Evolutionary conservation across 2,797 vertebrate species (phyloP), one percentile per base, ranked within the genome.

Genomic region (Nyctibius grandis): DNA sequence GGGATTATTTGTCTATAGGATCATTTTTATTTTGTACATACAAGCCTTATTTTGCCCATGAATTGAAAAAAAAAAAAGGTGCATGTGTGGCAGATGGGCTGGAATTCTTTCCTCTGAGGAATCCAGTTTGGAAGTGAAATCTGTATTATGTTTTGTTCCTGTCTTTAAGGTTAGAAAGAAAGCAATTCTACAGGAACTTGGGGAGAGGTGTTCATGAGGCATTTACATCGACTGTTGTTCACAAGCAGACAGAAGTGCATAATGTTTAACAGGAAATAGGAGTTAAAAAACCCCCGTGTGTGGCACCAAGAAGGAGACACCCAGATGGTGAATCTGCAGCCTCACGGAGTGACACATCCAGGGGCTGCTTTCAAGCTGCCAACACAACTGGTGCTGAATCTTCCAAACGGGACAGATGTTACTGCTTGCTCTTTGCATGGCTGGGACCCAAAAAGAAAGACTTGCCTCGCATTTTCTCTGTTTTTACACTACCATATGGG

Each of bases 381-480:
- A 96, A 29, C 72, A 82, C 93, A 83, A 34, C 68, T 68, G 70
- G 92, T 85, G 82, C 81, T 48, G 73, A 63, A 87, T 84, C 82
- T 94, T 78, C 91, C 64, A 59, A 56, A 60, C 9, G 23, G 83
- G 94, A 86, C 89, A 95, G 96, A 89, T 96, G 96, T 96, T 97
- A 10, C 88, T 81, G 76, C 93, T 88, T 81, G 36, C 29, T 74
- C 19, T 51, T 47, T 60, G 79, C 67, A 15, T 42, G 67, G 70
- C 89, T 59, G 80, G 44, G 6, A 34, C 53, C 17, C 44, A 48
- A 48, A 70, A 18, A n/a, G 36, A 67, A 75, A 72, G 6, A 59
- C 28, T 65, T 25, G 26, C 34, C 29, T 73, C 42, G 33, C 16
- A 11, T 79, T 45, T 61, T 29, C 29, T 60, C 34, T 85, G 2